These are phyloP conservation scores for Rhaphigaster nebulosa DNA, from an alignment of 2,888 invertebrate species.

Conservation along the genomic window DNA sequence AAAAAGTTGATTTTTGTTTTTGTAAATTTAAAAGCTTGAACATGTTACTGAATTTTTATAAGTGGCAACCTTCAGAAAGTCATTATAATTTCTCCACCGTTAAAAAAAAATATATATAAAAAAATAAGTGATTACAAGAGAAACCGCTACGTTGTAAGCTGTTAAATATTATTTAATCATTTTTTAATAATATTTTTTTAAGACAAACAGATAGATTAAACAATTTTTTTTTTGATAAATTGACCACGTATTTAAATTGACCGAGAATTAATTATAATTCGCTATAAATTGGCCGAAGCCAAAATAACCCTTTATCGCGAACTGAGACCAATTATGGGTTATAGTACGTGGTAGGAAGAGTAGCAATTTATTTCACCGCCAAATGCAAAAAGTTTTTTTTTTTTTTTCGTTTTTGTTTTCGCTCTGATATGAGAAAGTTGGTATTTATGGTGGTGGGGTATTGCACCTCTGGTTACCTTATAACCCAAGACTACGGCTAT, in stretches of 20 bases:
- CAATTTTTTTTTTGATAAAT: constrained; percentile 18
- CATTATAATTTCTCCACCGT: background rate
- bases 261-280: constrained; percentile 23
- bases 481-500: background rate
- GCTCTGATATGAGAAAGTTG: constrained; percentile 41
- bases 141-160: background rate
- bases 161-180: background rate
- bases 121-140: background rate
- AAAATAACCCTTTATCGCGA: constrained; percentile 34
- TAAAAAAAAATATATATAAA: background rate
- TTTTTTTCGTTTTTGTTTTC: constrained; percentile 19
- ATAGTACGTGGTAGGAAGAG: constrained; percentile 9
- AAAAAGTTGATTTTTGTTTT: background rate
- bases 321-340: background rate
- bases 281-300: background rate
- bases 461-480: background rate
- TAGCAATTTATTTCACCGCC: constrained; percentile 27
- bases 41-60: background rate
- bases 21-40: background rate
- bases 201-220: constrained; percentile 23
- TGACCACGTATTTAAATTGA: background rate
- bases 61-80: background rate
- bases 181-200: background rate
- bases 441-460: constrained; percentile 1
- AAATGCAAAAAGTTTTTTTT: constrained; percentile 31